A percentile compares a stretch with the other conserved stretches of the same genome.
Evolutionary conservation across 2,113 vertebrate species (phyloP).

Genomic region (Hippocampus mohnikei): DNA sequence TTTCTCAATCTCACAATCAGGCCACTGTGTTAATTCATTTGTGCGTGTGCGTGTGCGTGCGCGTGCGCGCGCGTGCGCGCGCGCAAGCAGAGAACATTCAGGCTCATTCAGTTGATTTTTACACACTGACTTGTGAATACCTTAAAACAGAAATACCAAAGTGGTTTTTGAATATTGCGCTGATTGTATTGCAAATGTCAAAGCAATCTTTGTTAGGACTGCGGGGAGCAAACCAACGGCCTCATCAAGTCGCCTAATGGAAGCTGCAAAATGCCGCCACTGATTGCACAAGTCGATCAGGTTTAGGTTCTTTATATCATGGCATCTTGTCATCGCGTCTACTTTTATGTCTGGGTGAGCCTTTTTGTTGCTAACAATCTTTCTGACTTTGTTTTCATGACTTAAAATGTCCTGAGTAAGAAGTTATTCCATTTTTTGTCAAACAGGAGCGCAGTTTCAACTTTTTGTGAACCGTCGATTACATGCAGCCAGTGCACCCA

Average conservation of each 20-base stretch:
- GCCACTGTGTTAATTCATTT: slow-evolving; percentile 19
- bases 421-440: background rate
- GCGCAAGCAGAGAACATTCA: slow-evolving; percentile 28
- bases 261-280: slow-evolving; percentile 9
- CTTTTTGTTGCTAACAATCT: background rate
- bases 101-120: slow-evolving; percentile 21
- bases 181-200: slow-evolving; percentile 53
- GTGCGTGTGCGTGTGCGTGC: slow-evolving; percentile 1
- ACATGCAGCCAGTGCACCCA: background rate
- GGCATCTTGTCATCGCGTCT: background rate
- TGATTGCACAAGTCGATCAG: background rate
- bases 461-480: background rate
- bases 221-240: background rate
- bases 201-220: slow-evolving; percentile 37
- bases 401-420: background rate
- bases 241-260: background rate
- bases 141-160: slow-evolving; percentile 37
- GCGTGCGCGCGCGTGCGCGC: background rate
- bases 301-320: background rate
- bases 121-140: slow-evolving; percentile 12
- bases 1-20: slow-evolving; percentile 9
- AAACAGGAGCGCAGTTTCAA: background rate
- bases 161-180: slow-evolving; percentile 22
- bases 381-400: background rate
- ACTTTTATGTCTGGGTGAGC: background rate